Evolutionary conservation across 2,113 vertebrate genomes (phyloP).

Genomic region (Larimichthys crocea): DNA sequence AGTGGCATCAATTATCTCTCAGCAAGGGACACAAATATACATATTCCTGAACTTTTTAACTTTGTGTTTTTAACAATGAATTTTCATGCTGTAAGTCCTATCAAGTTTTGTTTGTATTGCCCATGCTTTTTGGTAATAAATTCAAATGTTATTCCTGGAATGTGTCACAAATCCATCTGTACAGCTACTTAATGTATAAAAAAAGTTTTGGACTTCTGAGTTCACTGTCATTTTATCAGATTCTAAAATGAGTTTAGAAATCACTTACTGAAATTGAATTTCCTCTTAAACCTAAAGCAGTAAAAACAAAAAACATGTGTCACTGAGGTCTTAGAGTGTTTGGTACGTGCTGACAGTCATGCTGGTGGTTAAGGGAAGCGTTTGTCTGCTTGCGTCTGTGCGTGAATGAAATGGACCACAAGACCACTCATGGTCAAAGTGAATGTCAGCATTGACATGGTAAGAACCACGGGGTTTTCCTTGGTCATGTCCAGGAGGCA

Average conservation of each 20-base stretch:
- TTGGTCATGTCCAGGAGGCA: slow-evolving; percentile 46
- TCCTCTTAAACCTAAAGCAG: neutral
- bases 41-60: neutral
- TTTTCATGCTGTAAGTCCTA: neutral
- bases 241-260: neutral
- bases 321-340: slow-evolving; percentile 44
- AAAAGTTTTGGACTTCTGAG: neutral
- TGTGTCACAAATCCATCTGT: neutral
- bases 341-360: slow-evolving; percentile 55
- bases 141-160: neutral
- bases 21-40: neutral
- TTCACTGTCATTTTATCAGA: neutral
- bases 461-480: slow-evolving; percentile 78
- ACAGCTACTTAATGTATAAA: neutral
- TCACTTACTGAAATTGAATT: neutral
- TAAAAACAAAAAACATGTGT: slow-evolving; percentile 12
- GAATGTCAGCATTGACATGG: slow-evolving; percentile 49
- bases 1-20: neutral
- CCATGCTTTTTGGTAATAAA: neutral
- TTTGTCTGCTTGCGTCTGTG: slow-evolving; percentile 42
- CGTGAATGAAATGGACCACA: slow-evolving; percentile 49
- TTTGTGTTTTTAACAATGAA: neutral
- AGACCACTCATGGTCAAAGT: slow-evolving; percentile 33
- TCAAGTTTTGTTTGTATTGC: neutral
- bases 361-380: slow-evolving; percentile 43